phyloP scores from a whole-genome alignment of 2,888 invertebrate genomes.

The Cheilosia impressa region DNA sequence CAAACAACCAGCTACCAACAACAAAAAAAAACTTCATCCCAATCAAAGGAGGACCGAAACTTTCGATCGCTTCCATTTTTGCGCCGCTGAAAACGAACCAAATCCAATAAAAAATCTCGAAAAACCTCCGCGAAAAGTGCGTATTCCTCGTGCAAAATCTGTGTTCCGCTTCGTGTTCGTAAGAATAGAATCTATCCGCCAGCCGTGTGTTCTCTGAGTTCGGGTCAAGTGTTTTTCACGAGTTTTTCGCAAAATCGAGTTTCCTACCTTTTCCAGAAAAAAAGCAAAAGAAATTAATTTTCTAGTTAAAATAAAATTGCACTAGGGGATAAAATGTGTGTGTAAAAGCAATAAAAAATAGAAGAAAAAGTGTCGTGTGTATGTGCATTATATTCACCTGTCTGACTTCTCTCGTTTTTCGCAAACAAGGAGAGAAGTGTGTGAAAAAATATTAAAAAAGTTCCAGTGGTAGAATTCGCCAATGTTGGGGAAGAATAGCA shows the following conservation, averaged over 20 bases:
- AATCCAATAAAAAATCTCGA: constrained; percentile 10
- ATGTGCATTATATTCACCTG: constrained; percentile 66
- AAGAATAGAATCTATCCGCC: not conserved
- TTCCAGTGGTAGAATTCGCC: constrained; percentile 53
- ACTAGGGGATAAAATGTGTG: constrained; percentile 50
- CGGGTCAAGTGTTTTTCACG: constrained; percentile 16
- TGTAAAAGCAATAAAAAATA: constrained; percentile 14
- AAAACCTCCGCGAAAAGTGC: constrained; percentile 48
- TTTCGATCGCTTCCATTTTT: constrained; percentile 68
- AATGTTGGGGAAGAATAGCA: constrained; percentile 41
- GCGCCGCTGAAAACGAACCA: constrained; percentile 50
- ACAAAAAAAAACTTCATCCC: constrained; percentile 38
- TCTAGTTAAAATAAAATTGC: constrained; percentile 50
- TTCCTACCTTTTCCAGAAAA: constrained; percentile 10
- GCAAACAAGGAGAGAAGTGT: constrained; percentile 59
- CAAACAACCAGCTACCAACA: constrained; percentile 21
- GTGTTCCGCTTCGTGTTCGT: not conserved
- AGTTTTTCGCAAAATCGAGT: constrained; percentile 24
- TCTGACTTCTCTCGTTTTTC: constrained; percentile 66
- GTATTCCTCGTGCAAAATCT: constrained; percentile 20
- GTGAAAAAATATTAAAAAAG: constrained; percentile 26
- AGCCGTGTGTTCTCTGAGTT: constrained; percentile 1
- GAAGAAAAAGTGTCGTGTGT: constrained; percentile 50
- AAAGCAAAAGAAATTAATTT: constrained; percentile 33
- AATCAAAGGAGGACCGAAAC: constrained; percentile 24